These are phyloP conservation scores for Metellina segmentata DNA, from an alignment of 2,888 invertebrate genomes.

Conservation along the genomic window DNA sequence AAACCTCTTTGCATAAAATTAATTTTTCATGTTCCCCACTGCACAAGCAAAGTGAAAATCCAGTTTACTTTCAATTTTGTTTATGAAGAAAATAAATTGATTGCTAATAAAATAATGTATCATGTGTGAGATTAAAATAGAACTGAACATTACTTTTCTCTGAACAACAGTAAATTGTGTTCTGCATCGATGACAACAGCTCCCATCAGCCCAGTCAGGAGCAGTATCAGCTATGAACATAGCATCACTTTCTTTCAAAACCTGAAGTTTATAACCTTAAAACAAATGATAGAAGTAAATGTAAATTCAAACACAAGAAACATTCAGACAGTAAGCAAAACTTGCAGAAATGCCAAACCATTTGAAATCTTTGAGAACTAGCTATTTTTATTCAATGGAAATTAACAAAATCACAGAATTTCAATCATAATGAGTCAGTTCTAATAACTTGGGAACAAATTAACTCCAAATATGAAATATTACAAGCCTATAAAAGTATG, in stretches of 20 bases:
- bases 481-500: too few relatives aligned
- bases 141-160: conserved; percentile 85
- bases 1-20: too few relatives aligned
- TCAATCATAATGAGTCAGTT: too few relatives aligned
- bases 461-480: too few relatives aligned
- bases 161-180: conserved; percentile 90
- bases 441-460: too few relatives aligned
- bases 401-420: neutral
- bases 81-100: neutral
- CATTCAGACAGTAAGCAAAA: neutral
- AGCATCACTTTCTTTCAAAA: conserved; percentile 96
- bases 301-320: too few relatives aligned
- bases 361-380: too few relatives aligned
- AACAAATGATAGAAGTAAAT: neutral
- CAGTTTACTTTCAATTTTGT: neutral
- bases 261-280: conserved; percentile 90
- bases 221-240: conserved; percentile 99
- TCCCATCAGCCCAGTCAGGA: conserved; percentile 98
- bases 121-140: neutral
- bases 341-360: neutral
- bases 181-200: conserved; percentile 96
- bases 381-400: neutral
- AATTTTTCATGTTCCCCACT: too few relatives aligned
- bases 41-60: neutral
- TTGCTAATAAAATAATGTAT: neutral